Evolutionary conservation across 2,113 vertebrate genomes (phyloP), one percentile per base, ranked within the genome.

Genomic region (Glareola pratincola): DNA sequence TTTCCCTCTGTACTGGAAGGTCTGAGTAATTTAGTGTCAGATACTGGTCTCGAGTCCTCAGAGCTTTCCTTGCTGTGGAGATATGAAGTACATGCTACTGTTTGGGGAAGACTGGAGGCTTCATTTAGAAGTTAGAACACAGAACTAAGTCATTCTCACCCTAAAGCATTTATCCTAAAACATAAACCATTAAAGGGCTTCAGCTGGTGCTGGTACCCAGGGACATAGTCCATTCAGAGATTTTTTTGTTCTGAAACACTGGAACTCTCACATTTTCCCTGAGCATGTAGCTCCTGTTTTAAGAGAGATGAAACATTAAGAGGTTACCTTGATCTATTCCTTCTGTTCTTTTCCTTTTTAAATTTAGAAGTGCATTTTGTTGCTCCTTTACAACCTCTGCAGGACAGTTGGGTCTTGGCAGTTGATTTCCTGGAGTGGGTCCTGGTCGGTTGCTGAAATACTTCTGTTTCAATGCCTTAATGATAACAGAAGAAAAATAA

Each of bases 391-490:
- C 85, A 56, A 96, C 98, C 96, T 99, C 99, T 10, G 95, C 96
- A 36, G 99, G 98, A 85, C 98, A 99, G 96, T 99, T 99, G 41
- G 99, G 99, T 96, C 98, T 98, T 69, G 99, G 99, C 29, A 99
- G 98, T 81, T 98, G 98, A 74, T 97, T 98, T 57, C 99, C 99
- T 64, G 99, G 98, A 37, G 99, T 99, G 26, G 99, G 99, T 53
- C 96, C 99, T 53, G 99, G 99, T 32, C 99, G 98, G 86, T 99
- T 99, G 97, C 99, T 99, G 96, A 99, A 99, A 98, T 99, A 99
- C 8, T 88, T 98, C 94, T 98, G 99, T 96, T 99, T 99, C 77
- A 99, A 95, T 63, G 99, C 99, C 99, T 99, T 97, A 84, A 92
- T 63, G 8, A 93, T 23, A 90, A 95, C 7, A 2, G 4, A 71